Conservation (phyloP, 2,113 vertebrate genomes). For the Geococcyx californianus region DNA sequence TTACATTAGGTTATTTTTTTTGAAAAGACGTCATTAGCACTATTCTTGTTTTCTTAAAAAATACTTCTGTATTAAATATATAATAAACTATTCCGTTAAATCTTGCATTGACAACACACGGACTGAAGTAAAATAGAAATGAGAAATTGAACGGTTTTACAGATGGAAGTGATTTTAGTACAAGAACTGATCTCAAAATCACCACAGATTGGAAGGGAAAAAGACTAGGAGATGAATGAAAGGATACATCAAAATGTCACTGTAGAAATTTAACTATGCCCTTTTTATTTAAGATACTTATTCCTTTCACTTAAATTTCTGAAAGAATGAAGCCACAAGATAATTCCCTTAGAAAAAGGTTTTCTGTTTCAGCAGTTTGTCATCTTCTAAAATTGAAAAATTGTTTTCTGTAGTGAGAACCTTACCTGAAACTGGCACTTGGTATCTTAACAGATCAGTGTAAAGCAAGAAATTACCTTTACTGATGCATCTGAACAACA, state of each 20-base stretch:
- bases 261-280: conserved; percentile 62
- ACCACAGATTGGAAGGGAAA: conserved; percentile 33
- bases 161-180: conserved; percentile 64
- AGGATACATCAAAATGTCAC: conserved; percentile 60
- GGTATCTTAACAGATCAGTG: conserved; percentile 87
- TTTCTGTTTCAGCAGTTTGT: conserved; percentile 68
- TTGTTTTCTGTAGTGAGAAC: conserved; percentile 68
- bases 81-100: conserved; percentile 57
- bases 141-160: conserved; percentile 56
- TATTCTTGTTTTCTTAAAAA: conserved; percentile 1
- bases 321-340: conserved; percentile 61
- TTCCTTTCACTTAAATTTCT: conserved; percentile 66
- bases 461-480: conserved; percentile 97
- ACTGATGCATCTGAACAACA: conserved; percentile 85
- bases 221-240: conserved; percentile 45
- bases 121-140: conserved; percentile 56
- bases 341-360: conserved; percentile 61
- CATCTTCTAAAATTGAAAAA: conserved; percentile 71
- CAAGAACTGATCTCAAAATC: conserved; percentile 52
- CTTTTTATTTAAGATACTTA: conserved; percentile 52
- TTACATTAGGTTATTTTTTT: background rate
- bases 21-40: background rate
- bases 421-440: conserved; percentile 76
- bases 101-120: conserved; percentile 7
- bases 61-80: conserved; percentile 51